A percentile compares a stretch with the other conserved stretches of the same genome.
These are phyloP conservation scores for Pelmatolapia mariae DNA, from an alignment of 2,113 vertebrate species.

Conservation along the genomic window DNA sequence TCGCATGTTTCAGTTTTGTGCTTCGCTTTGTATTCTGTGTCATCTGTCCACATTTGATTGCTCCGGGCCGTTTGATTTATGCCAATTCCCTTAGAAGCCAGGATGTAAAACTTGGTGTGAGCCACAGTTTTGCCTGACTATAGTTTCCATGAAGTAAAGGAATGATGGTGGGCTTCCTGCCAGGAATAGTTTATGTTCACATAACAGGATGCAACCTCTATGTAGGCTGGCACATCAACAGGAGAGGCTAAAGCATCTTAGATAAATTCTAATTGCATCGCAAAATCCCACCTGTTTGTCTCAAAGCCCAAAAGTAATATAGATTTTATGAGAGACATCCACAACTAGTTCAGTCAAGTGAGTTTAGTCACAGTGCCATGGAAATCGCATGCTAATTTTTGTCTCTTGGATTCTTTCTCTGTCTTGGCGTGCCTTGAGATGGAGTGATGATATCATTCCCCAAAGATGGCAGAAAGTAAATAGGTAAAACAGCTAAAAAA, in stretches of 20 bases:
- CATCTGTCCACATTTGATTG: slow-evolving; percentile 11
- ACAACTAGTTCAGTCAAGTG: neutral
- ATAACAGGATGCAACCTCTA: neutral
- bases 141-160: slow-evolving; percentile 16
- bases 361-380: neutral
- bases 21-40: neutral
- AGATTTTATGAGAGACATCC: slow-evolving; percentile 44
- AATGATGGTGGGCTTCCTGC: neutral
- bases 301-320: slow-evolving; percentile 54
- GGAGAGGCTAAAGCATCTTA: slow-evolving; percentile 21
- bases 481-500: neutral
- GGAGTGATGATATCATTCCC: neutral
- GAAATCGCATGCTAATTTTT: slow-evolving; percentile 26
- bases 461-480: neutral
- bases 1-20: neutral
- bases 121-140: neutral
- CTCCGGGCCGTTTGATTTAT: neutral
- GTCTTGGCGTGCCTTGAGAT: neutral
- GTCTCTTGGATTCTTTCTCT: neutral
- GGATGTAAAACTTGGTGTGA: neutral
- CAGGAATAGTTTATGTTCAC: neutral
- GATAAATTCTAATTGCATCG: slow-evolving; percentile 50
- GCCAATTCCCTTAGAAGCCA: neutral
- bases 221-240: slow-evolving; percentile 24
- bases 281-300: slow-evolving; percentile 32